Conservation (phyloP, 92 coral and sea anemone genomes). For the Anthopleura xanthogrammica region DNA sequence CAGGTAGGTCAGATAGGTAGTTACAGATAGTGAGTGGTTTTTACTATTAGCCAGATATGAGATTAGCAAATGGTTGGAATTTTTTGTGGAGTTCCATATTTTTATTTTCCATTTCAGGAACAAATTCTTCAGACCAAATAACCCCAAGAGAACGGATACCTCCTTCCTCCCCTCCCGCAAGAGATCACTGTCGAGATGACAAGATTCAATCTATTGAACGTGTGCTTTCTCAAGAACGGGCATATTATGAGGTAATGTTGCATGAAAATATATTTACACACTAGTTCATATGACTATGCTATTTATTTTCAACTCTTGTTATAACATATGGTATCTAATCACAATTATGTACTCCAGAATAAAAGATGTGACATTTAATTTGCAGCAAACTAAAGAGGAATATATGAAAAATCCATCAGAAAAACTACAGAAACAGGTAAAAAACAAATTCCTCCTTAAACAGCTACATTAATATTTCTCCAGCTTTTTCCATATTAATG, state of each 20-base stretch:
- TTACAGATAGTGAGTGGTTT: background rate
- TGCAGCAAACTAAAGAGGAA: constrained; percentile 86
- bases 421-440: constrained; percentile 90
- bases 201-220: constrained; percentile 73
- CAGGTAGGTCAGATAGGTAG: background rate
- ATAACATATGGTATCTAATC: too few species aligned
- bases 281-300: too few species aligned
- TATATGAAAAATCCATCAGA: constrained; percentile 87
- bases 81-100: background rate
- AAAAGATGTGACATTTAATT: background rate
- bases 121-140: constrained; percentile 21
- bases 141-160: constrained; percentile 14
- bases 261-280: too few species aligned
- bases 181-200: constrained; percentile 76
- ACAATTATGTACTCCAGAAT: background rate
- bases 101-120: background rate
- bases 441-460: background rate
- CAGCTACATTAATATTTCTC: background rate
- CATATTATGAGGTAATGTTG: constrained; percentile 71
- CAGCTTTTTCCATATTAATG: too few species aligned
- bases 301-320: too few species aligned
- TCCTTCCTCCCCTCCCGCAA: constrained; percentile 20
- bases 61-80: too few species aligned
- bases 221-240: constrained; percentile 81
- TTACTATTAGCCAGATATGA: background rate